phyloP scores from a whole-genome alignment of 1,140 invertebrate species.

The Zaprionus gabonicus region DNA sequence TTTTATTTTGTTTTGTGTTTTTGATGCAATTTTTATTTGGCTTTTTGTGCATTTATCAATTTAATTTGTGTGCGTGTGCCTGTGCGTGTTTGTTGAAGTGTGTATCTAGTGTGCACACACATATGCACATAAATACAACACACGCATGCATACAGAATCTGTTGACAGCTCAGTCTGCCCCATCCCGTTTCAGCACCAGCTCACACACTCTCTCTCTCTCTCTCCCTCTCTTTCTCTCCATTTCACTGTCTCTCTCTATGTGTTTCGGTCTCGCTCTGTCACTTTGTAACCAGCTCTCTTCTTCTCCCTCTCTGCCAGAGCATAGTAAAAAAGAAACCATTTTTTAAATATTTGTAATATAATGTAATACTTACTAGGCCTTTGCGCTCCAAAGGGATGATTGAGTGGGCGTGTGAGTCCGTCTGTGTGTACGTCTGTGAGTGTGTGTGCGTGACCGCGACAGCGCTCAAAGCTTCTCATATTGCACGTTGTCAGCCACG shows the following conservation, averaged over 20 bases:
- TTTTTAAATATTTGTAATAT: conserved; percentile 77
- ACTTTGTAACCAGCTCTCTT: background rate
- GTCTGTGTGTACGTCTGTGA: background rate
- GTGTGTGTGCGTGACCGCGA: background rate
- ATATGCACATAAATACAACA: conserved; percentile 41
- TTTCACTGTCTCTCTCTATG: background rate
- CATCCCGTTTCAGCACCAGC: background rate
- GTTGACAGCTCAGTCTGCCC: conserved; percentile 35
- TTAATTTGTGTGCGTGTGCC: conserved; percentile 41
- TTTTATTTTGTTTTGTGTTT: conserved; percentile 48
- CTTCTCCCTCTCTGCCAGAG: conserved; percentile 17
- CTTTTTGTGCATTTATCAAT: conserved; percentile 72
- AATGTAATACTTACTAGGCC: conserved; percentile 64
- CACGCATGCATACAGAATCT: conserved; percentile 19
- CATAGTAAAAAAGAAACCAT: conserved; percentile 42
- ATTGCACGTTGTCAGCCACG: conserved; percentile 40
- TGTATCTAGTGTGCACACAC: background rate
- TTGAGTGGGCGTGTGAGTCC: background rate
- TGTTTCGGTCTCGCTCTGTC: background rate
- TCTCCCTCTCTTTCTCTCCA: background rate
- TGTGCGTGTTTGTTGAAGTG: background rate
- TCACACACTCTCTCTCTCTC: background rate
- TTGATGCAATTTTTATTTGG: conserved; percentile 30
- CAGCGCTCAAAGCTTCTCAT: conserved; percentile 40
- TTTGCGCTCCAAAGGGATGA: conserved; percentile 19